These are phyloP conservation scores for Poeciliopsis retropinna DNA, from an alignment of 2,113 vertebrate species.

Conservation along the genomic window DNA sequence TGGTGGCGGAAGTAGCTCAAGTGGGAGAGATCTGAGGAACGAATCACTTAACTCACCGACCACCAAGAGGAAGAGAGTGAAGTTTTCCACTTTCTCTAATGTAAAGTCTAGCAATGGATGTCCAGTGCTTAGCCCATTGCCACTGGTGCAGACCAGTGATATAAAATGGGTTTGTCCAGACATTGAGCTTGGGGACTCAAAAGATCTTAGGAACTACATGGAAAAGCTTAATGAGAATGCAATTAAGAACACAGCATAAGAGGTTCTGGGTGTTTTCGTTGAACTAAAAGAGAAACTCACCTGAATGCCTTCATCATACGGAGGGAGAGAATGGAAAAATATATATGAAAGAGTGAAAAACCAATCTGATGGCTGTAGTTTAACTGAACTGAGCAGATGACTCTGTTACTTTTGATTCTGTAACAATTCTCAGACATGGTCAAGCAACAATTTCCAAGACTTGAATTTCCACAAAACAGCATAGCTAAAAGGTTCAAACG, in stretches of 20 bases:
- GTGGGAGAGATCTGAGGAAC: slow-evolving; percentile 74
- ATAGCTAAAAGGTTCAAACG: slow-evolving; percentile 32
- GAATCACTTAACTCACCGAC: slow-evolving; percentile 86
- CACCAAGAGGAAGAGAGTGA: slow-evolving; percentile 91
- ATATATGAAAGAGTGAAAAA: slow-evolving; percentile 13
- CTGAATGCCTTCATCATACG: slow-evolving; percentile 85
- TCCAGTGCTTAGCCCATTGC: slow-evolving; percentile 85
- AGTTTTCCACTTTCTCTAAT: slow-evolving; percentile 92
- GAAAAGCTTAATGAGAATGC: slow-evolving; percentile 88
- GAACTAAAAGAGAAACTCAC: slow-evolving; percentile 79
- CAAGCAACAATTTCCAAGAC: slow-evolving; percentile 42
- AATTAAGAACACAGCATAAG: slow-evolving; percentile 78
- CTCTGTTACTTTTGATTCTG: slow-evolving; percentile 62
- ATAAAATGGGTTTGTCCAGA: slow-evolving; percentile 92
- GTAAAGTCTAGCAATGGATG: slow-evolving; percentile 84
- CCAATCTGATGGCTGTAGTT: slow-evolving; percentile 39
- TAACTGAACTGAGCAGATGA: slow-evolving; percentile 47
- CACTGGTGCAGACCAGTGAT: slow-evolving; percentile 84
- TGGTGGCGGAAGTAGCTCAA: slow-evolving; percentile 62
- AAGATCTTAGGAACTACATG: slow-evolving; percentile 87
- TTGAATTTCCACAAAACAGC: slow-evolving; percentile 50
- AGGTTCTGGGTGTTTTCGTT: slow-evolving; percentile 44
- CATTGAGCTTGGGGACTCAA: slow-evolving; percentile 84
- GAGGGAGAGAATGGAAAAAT: slow-evolving; percentile 35
- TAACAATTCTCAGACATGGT: slow-evolving; percentile 58